Base-by-base conservation (phyloP, 2,113 vertebrate genomes). In the Corythaixoides concolor region DNA sequence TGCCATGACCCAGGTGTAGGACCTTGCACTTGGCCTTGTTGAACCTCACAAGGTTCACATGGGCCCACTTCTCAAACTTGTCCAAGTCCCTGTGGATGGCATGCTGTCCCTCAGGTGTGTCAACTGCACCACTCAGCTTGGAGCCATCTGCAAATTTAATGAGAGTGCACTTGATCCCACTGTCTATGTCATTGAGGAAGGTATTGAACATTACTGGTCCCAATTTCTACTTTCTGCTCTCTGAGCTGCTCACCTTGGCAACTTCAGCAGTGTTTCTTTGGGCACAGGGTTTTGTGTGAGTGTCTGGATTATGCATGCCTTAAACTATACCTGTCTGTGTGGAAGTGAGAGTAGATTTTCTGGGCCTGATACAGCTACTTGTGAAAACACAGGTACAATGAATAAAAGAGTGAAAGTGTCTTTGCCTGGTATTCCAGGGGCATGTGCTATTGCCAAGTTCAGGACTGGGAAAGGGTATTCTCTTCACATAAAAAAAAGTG, bases 161-260 rank as follows among this genome's bases (percentile, higher is more conserved):
- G 30, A 43, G 47, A 5, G 6, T 0, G 0, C 41, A 11, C 35
- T 52, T 8, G 1, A 28, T 62, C 41, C 14, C 47, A 27, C 52
- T 15, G 12, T 47, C 20, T 14, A 18, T 79, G 26, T 27, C 6
- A 1, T 3, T 28, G 37, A n/a, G 28, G 3, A 66, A 45, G 41
- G 35, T 30, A 22, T 26, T 39, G 12, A 58, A 43, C 12, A 30
- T 35, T 22, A 26, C 28, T 60, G 11, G 8, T 41, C 28, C 24
- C 27, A 26, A 0, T 74, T 72, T 68, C 39, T 77, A 1, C 5
- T 0, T 73, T 35, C 30, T 52, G 5, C 33, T 67, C 10, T 67
- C 23, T 28, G 45, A 56, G 17, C 21, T 60, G 19, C 24, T 35
- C 26, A 28, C 15, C 8, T 19, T n/a, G 55, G 15, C 74, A 74